Evolutionary conservation across 2,888 invertebrate genomes (phyloP), one percentile per base, ranked within the genome.

Genomic region (Tinea pellionella): DNA sequence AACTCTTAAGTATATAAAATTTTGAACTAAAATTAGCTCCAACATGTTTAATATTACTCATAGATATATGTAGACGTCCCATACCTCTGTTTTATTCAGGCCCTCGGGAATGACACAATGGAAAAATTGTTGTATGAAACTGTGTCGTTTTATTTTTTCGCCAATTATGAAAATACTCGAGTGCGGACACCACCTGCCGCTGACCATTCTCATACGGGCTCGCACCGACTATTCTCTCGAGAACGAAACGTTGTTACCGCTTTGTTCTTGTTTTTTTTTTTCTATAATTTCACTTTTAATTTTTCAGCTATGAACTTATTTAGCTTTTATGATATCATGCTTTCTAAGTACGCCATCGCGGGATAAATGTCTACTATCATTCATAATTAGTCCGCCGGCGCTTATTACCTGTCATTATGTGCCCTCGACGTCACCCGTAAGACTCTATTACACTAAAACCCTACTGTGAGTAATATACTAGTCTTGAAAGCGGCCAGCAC

Each of bases 51-150:
- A 24, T 3, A 24, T 24, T 37, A 37, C 4, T 2, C 9, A 37
- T 37, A 37, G 9, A 37, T 37, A 37, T 37, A 9, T 37, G 37
- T 2, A 37, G 37, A 29, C 70, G 72, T 68, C 72, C 74, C 72
- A 72, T 69, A 75, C 72, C 76, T 74, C 75, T 80, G 75, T 83
- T 82, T 80, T 84, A 81, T 81, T 80, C 80, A 80, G 74, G 62
- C 80, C 77, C 78, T 69, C 70, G 80, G 79, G 81, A 77, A 69
- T 69, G 71, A 72, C 77, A 78, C 79, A 80, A 80, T 80, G 79
- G 75, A 78, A 75, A 62, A 80, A 77, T 72, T 74, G 72, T 77
- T 77, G 74, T 78, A 77, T 78, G 19, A 69, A 72, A 72, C 73
- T 69, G 71, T 72, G 74, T 70, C 64, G 71, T 74, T 78, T 73